These are phyloP conservation scores for Cataglyphis altisquamis DNA, from an alignment of 2,888 invertebrate genomes.

Conservation along the genomic window DNA sequence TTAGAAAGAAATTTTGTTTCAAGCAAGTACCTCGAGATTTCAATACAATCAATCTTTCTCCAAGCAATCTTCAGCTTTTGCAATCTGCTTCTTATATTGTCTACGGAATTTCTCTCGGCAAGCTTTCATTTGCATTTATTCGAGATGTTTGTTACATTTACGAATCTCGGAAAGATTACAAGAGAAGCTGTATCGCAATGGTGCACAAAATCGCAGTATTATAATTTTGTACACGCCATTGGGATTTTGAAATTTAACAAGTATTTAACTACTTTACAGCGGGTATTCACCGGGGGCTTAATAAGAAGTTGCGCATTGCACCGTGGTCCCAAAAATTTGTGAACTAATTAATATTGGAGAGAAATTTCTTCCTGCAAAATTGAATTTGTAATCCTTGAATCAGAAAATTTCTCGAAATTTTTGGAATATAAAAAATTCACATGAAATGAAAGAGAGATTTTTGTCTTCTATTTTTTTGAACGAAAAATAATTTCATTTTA, in stretches of 20 bases:
- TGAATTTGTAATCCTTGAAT: slow-evolving; percentile 30
- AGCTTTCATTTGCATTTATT: slow-evolving; percentile 14
- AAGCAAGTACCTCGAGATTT: slow-evolving; percentile 11
- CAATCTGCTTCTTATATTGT: slow-evolving; percentile 22
- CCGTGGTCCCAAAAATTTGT: slow-evolving; percentile 6
- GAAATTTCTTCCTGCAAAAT: neutral
- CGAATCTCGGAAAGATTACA: slow-evolving; percentile 25
- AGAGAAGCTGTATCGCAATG: neutral
- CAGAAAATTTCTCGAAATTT: neutral
- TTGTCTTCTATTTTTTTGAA: neutral
- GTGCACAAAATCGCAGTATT: neutral
- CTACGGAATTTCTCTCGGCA: neutral
- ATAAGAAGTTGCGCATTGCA: neutral
- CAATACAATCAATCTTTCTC: neutral
- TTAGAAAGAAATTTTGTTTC: slow-evolving; percentile 22
- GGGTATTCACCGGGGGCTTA: slow-evolving; percentile 6
- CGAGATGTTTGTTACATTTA: neutral
- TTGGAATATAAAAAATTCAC: neutral
- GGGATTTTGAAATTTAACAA: slow-evolving; percentile 32
- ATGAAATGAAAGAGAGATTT: neutral
- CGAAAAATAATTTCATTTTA: neutral
- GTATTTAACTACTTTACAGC: slow-evolving; percentile 30
- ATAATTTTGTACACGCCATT: neutral
- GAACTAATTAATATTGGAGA: slow-evolving; percentile 4
- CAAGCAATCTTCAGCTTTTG: neutral